Base-by-base conservation (phyloP, 2,888 invertebrate genomes). In the Ceratothoa steindachneri region DNA sequence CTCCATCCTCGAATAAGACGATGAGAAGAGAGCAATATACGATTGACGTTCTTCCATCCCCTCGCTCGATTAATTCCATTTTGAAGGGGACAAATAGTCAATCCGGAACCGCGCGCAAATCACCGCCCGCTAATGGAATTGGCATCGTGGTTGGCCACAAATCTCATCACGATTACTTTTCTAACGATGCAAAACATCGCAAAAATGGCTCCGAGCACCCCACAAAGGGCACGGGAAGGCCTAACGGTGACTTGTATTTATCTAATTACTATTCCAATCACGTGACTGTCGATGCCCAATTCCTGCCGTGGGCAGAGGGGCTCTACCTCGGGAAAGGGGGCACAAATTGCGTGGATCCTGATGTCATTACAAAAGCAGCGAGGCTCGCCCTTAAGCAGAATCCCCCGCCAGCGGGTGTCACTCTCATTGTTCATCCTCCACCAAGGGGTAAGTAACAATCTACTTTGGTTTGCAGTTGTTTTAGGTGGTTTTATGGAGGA, bases 341-440 rank as follows among this genome's bases (percentile, higher is more conserved):
- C 1, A 30, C 27, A 28, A 55, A 30, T 52, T 70, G 70, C 28
- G 1, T 70, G 1, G 60, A 70, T 30, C 9, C 53, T n/a, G 60
- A 12, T 15, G 55, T 70, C 30, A 55, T 52, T 9, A 30, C 52
- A 22, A 70, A 24, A 27, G 70, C 60, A 1, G 30, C 22, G 30
- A 22, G 28, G 5, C 30, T 30, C 0, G 70, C 70, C 12, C 70
- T 70, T 19, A 60, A 55, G n/a, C 28, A 41, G 5, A 52, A 70
- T 29, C 70, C 70, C 2, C 70, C 70, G 4, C 70, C 70, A 2
- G 70, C 70, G 2, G 70, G 70, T 2, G 70, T 70, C 2, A 55
- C 30, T 52, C 12, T 70, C 30, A 70, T 29, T 30, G 70, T 70
- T 19, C 53, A 60, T 30, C 70, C 55, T 28, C 70, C 70, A n/a